Percentiles rank a stretch among this genome's conserved stretches.
Evolutionary conservation across 1,140 invertebrate species (phyloP).

Genomic region (Drosophila mauritiana): DNA sequence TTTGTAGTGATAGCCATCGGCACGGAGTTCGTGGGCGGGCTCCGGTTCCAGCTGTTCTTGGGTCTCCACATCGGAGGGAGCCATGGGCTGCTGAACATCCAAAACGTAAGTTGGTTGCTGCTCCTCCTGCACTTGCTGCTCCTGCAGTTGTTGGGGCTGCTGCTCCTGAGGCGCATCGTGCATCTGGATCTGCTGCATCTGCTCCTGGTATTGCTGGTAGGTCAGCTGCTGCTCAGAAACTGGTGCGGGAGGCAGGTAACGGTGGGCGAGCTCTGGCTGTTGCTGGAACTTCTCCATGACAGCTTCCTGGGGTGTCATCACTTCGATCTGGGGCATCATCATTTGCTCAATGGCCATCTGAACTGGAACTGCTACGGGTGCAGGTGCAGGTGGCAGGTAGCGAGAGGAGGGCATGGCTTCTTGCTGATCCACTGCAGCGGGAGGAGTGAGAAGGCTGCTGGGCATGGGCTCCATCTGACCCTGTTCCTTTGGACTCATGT

Average conservation of each 20-base stretch:
- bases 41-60: constrained; percentile 40
- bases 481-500: constrained; percentile 49
- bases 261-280: constrained; percentile 43
- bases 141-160: constrained; percentile 18
- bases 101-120: constrained; percentile 68
- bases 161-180: constrained; percentile 18
- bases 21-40: constrained; percentile 72
- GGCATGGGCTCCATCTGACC: constrained; percentile 60
- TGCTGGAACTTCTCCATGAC: constrained; percentile 28
- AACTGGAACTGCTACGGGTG: background rate
- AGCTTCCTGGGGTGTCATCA: constrained; percentile 30
- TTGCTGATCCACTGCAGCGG: constrained; percentile 32
- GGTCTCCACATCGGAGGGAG: constrained; percentile 66
- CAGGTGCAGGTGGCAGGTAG: constrained; percentile 53
- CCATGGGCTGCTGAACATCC: constrained; percentile 71
- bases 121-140: constrained; percentile 15
- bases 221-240: constrained; percentile 49
- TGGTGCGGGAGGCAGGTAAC: constrained; percentile 49
- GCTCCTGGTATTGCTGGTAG: constrained; percentile 75
- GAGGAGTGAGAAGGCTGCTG: constrained; percentile 63
- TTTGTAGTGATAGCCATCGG: constrained; percentile 79
- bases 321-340: constrained; percentile 48
- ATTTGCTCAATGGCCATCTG: constrained; percentile 36
- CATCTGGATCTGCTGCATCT: constrained; percentile 41
- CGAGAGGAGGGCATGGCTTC: constrained; percentile 44